These are phyloP conservation scores for Sminthurinus signatus DNA, from an alignment of 1,140 invertebrate species.

Conservation along the genomic window DNA sequence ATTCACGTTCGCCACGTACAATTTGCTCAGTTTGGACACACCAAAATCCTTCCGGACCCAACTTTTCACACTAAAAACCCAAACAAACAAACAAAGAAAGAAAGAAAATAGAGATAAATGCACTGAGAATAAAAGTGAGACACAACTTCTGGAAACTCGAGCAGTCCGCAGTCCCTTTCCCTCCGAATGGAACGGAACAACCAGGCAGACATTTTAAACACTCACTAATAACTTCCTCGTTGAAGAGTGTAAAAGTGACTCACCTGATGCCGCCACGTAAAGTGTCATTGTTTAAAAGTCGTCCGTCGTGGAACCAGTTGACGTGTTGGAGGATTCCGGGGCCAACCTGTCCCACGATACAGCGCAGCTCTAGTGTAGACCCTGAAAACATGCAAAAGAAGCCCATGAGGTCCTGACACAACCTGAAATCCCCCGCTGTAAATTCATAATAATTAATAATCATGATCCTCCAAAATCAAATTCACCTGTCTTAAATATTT, in stretches of 20 bases:
- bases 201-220: no score
- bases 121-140: no score
- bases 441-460: no score
- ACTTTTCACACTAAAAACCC: conserved; percentile 64
- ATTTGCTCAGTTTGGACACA: conserved; percentile 57
- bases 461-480: no score
- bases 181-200: no score
- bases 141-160: no score
- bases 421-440: no score
- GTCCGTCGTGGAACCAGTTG: conserved; percentile 58
- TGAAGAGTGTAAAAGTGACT: conserved; percentile 35
- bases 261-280: conserved; percentile 76
- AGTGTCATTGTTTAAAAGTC: conserved; percentile 75
- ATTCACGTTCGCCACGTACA: conserved; percentile 76
- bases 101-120: background rate
- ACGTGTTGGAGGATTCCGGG: conserved; percentile 49
- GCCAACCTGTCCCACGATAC: conserved; percentile 46
- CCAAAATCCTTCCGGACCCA: conserved; percentile 56
- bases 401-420: no score
- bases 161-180: no score
- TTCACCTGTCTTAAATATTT: conserved; percentile 80
- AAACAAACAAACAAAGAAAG: background rate
- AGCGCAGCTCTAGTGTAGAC: conserved; percentile 76
- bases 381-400: no score
- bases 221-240: no score